Base-by-base conservation (phyloP, 2,888 invertebrate species). In the Actias luna region DNA sequence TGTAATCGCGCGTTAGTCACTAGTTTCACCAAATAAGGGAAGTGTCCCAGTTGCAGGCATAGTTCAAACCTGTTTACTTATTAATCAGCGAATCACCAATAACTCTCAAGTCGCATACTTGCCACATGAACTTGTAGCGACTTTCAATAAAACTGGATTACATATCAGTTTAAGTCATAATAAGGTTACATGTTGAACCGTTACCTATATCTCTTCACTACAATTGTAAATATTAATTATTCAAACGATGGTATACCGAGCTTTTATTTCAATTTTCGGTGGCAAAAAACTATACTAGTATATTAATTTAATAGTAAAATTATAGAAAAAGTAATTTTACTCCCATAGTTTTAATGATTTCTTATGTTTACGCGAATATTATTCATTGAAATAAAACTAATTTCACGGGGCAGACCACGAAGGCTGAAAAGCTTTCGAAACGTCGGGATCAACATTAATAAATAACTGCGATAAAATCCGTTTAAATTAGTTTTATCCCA, bases 61-160 rank as follows among this genome's bases (percentile, higher is more conserved):
- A 69, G 68, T 74, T 72, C 68, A 70, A 79, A 83, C 80, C 72
- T 71, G 84, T 83, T 80, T 69, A 64, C 64, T 77, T 69, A 78
- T 78, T 76, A 76, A 65, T 55, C 60, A 64, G 67, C 68, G 68
- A 72, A 76, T 72, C 67, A 63, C 65, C 63, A 66, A 27, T 55
- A 29, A 55, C n/a, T 29, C 27, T 31, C 58, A 61, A 66, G 63
- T 69, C 72, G 65, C 65, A 65, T 65, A 67, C 67, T 60, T 64
- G 61, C 64, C 16, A 63, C 64, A 62, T 73, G 69, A 72, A 73
- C 73, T 73, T 76, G 67, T 68, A 63, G 39, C 58, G 52, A 68
- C 73, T 76, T 77, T 76, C 72, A 70, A 72, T 70, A 70, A 69
- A 69, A 52, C 55, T 55, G 55, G 55, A 55, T 55, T 55, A n/a